Base-by-base conservation (phyloP, 2,888 invertebrate genomes). In the Unio pictorum region DNA sequence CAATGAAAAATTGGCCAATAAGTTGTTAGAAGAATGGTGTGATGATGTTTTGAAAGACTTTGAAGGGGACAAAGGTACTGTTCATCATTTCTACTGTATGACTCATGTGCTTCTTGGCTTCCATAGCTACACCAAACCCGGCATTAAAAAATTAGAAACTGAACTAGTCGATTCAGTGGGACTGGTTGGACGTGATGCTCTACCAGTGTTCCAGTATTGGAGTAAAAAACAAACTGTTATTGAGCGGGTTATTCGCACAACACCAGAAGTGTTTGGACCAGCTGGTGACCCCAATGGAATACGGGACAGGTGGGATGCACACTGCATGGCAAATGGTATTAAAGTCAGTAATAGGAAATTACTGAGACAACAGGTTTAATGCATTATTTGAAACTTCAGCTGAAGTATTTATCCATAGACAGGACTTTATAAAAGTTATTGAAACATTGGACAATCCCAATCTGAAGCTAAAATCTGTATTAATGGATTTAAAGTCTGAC, bases 361-460 rank as follows among this genome's bases (percentile, higher is more conserved):
- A 23, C 23, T 8, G 66, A 11, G 74, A 77, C 18, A 79, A 77
- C 55, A 54, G 74, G 17, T 75, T 77, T 55, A 77, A 79, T 69
- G 69, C 67, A 3, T 30, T 75, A 6, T 75, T 76, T 63, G 68
- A 76, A 57, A 76, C 73, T 11, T 54, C 68, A 11, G 76, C 73
- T 7, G 73, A 74, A 34, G 61, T 23, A 23, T 23, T 23, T 23
- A 23, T 23, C 23, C 23, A 23, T 23, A 23, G 23, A 23, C 23
- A 23, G 23, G 23, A 23, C 23, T 23, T 23, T 23, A 23, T 23
- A 23, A 23, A 23, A 23, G 23, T 23, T 23, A 23, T 23, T 23
- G 23, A 23, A 23, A 23, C 23, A 23, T 23, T 23, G 23, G 23
- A 23, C 23, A 23, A 23, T 23, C 23, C 23, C 23, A 23, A 23